Evolutionary conservation across 2,797 vertebrate species (phyloP).

Genomic region (Ibycter americanus): DNA sequence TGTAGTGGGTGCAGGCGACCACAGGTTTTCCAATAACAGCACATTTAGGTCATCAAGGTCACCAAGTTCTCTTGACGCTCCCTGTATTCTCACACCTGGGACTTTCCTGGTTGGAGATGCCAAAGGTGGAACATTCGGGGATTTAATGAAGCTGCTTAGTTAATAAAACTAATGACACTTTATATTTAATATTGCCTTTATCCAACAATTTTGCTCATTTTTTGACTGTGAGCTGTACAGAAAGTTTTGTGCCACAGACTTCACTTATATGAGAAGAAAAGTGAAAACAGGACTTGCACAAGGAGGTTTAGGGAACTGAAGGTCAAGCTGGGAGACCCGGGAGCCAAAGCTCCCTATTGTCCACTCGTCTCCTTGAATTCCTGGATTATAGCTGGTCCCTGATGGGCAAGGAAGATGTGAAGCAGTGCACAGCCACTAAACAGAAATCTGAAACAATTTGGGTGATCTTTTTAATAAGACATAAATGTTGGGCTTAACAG

Average conservation of each 20-base stretch:
- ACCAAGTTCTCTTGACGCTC: neutral
- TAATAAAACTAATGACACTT: neutral
- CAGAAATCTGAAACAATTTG: neutral
- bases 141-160: neutral
- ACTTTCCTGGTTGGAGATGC: neutral
- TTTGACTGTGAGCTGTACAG: neutral
- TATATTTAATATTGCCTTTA: neutral
- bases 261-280: neutral
- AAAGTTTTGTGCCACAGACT: neutral
- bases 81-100: neutral
- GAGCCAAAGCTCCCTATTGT: neutral
- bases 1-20: neutral
- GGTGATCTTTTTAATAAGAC: neutral
- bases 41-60: neutral
- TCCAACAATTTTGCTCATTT: neutral
- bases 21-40: neutral
- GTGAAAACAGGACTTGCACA: neutral
- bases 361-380: neutral
- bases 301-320: neutral
- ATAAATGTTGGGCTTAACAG: neutral
- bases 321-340: neutral
- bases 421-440: neutral
- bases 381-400: accelerated
- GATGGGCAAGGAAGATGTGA: neutral
- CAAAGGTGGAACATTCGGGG: neutral